A percentile compares a stretch with the other conserved stretches of the same genome.
Conservation (phyloP, 2,113 vertebrate species). For the Hirundichthys speculiger region DNA sequence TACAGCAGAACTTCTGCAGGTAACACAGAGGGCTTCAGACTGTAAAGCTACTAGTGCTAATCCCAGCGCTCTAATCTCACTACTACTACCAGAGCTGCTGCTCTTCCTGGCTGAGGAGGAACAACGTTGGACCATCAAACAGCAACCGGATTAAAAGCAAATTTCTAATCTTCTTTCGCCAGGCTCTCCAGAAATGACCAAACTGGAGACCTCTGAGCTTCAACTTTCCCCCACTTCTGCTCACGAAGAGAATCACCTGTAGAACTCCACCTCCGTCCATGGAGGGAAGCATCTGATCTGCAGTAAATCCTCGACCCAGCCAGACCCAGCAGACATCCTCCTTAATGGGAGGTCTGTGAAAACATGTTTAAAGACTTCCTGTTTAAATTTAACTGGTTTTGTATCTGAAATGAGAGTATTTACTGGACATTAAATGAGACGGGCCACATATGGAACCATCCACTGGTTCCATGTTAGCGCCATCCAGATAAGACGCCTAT, state of each 20-base stretch:
- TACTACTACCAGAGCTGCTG: neutral
- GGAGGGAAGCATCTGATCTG: neutral
- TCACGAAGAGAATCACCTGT: slow-evolving; percentile 15
- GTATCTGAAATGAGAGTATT: neutral
- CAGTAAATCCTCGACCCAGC: neutral
- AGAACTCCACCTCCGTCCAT: neutral
- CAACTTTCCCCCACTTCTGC: slow-evolving; percentile 51
- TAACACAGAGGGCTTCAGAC: neutral
- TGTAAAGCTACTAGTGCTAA: neutral
- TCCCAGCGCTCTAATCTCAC: neutral
- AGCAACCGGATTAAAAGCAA: slow-evolving; percentile 42
- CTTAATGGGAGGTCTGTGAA: neutral
- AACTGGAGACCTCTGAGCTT: slow-evolving; percentile 49
- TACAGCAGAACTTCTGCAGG: too few relatives aligned
- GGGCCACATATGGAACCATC: too few relatives aligned
- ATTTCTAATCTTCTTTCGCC: slow-evolving; percentile 63
- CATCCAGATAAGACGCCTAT: too few relatives aligned
- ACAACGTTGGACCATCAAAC: slow-evolving; percentile 6
- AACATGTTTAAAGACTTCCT: neutral
- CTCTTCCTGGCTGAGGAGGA: slow-evolving; percentile 1
- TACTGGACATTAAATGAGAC: neutral
- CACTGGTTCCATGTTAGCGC: too few relatives aligned
- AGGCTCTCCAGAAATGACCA: slow-evolving; percentile 9
- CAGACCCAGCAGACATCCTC: neutral
- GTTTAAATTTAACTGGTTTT: neutral